Evolutionary conservation across 2,797 vertebrate genomes (phyloP).

Genomic region (Craterocephalus amniculus): DNA sequence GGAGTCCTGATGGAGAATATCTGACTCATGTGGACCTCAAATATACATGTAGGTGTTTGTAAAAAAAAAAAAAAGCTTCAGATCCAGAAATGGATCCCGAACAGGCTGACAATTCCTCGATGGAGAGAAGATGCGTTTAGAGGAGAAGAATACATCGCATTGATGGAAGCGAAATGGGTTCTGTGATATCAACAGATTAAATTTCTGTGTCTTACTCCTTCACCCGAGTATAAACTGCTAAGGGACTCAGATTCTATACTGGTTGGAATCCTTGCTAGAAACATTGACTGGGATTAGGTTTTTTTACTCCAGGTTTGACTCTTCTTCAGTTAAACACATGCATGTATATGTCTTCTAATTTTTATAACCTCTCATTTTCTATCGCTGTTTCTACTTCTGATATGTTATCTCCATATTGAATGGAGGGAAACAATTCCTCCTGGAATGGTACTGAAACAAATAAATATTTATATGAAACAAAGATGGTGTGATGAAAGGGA

Average conservation of each 20-base stretch:
- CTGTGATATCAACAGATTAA: conserved; percentile 36
- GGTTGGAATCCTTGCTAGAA: conserved; percentile 49
- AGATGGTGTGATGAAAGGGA: conserved; percentile 18
- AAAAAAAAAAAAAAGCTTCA: neutral
- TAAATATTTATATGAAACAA: conserved; percentile 75
- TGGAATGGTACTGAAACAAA: conserved; percentile 68
- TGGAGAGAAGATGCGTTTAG: neutral
- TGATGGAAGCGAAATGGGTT: conserved; percentile 20
- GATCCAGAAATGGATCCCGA: neutral
- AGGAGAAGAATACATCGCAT: neutral
- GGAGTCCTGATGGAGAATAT: conserved; percentile 15
- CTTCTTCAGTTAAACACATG: conserved; percentile 40
- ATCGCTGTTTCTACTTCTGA: conserved; percentile 63
- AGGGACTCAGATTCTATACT: conserved; percentile 54
- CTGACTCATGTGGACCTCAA: conserved; percentile 24
- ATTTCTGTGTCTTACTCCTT: conserved; percentile 15
- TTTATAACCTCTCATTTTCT: conserved; percentile 71
- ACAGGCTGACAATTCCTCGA: conserved; percentile 8
- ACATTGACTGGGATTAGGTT: conserved; percentile 58
- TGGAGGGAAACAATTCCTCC: conserved; percentile 19
- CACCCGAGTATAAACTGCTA: conserved; percentile 43
- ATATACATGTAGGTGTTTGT: conserved; percentile 1
- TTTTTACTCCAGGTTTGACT: conserved; percentile 59
- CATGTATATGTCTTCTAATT: conserved; percentile 63
- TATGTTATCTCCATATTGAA: conserved; percentile 57